These are phyloP conservation scores for Spea bombifrons DNA, from an alignment of 2,113 vertebrate species.

Conservation along the genomic window DNA sequence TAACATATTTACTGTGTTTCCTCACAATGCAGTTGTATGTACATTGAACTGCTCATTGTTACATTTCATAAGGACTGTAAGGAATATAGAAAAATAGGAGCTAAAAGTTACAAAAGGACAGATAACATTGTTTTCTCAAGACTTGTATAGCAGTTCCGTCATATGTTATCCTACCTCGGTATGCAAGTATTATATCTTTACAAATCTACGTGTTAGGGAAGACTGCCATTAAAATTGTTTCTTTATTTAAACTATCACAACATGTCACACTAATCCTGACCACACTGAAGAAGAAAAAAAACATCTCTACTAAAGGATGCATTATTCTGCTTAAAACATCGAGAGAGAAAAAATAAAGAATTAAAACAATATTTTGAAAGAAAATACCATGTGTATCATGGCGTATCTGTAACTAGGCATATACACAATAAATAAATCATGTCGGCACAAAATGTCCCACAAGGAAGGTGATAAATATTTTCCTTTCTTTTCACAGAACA, in stretches of 20 bases:
- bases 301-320: conserved; percentile 18
- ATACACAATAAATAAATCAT: conserved; percentile 41
- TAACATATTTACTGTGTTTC: conserved; percentile 6
- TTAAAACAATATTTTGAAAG: conserved; percentile 43
- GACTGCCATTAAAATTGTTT: conserved; percentile 41
- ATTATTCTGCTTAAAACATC: conserved; percentile 19
- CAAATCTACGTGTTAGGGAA: conserved; percentile 43
- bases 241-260: conserved; percentile 30
- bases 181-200: conserved; percentile 34
- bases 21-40: conserved; percentile 10
- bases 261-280: conserved; percentile 40
- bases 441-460: conserved; percentile 38
- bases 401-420: conserved; percentile 33
- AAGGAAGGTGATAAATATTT: conserved; percentile 40
- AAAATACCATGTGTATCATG: conserved; percentile 38
- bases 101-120: conserved; percentile 4
- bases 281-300: conserved; percentile 22
- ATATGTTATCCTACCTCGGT: conserved; percentile 27
- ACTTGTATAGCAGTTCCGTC: conserved; percentile 13
- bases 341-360: conserved; percentile 16
- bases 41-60: conserved; percentile 18
- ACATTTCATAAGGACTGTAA: conserved; percentile 2
- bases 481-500: conserved; percentile 41
- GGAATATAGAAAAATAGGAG: conserved; percentile 13
- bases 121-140: conserved; percentile 26